Percentiles rank a stretch among this genome's conserved stretches.
These are phyloP conservation scores for Pissodes strobi DNA, from an alignment of 1,140 invertebrate genomes.

Conservation along the genomic window DNA sequence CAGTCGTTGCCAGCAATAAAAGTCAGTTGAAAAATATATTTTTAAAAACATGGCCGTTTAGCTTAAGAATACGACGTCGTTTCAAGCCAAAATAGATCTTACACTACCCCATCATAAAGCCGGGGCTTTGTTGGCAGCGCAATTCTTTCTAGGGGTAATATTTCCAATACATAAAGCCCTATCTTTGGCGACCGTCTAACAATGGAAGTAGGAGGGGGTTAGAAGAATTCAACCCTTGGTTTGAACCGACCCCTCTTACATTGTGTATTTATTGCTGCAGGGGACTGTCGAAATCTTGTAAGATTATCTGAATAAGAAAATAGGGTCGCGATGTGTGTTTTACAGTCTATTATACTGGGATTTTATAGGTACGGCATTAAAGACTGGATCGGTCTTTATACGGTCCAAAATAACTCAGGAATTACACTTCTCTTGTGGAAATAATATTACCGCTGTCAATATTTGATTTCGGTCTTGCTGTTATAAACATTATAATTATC, in stretches of 20 bases:
- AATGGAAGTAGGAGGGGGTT: conserved; percentile 21
- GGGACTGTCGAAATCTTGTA: conserved; percentile 31
- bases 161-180: conserved; percentile 48
- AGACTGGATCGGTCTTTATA: no score
- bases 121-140: conserved; percentile 1
- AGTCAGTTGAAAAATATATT: conserved; percentile 35
- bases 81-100: conserved; percentile 19
- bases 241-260: conserved; percentile 21
- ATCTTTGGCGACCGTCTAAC: conserved; percentile 31
- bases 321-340: background rate
- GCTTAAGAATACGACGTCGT: conserved; percentile 34
- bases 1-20: conserved; percentile 33
- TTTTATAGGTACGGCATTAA: no score
- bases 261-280: conserved; percentile 27
- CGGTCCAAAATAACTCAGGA: no score
- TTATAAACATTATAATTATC: no score
- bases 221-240: conserved; percentile 40
- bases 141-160: conserved; percentile 48
- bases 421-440: no score
- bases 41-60: conserved; percentile 35
- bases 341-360: no score
- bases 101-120: conserved; percentile 22
- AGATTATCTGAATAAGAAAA: conserved; percentile 28
- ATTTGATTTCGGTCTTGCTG: no score
- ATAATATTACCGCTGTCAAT: no score